These are phyloP conservation scores for Phlogophora meticulosa DNA, from an alignment of 2,888 invertebrate species.

Conservation along the genomic window DNA sequence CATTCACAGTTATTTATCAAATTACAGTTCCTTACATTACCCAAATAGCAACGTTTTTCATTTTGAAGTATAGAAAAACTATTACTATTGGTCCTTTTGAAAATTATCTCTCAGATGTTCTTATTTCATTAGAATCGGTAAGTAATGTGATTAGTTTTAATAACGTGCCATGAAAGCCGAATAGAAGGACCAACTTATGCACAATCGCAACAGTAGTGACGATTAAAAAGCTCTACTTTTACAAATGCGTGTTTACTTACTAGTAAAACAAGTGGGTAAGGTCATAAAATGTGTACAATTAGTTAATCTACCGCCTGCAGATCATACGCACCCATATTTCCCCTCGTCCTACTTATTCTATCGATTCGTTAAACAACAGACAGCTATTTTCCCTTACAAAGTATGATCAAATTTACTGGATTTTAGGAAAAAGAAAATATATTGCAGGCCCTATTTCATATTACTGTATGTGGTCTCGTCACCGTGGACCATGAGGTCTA, in stretches of 20 bases:
- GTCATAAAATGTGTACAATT: conserved; percentile 30
- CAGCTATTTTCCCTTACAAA: conserved; percentile 9
- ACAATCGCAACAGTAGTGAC: background rate
- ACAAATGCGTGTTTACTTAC: too few species aligned
- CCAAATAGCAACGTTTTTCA: too few species aligned
- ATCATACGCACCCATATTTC: conserved; percentile 38
- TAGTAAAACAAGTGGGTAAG: background rate
- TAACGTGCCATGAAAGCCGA: too few species aligned
- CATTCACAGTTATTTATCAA: too few species aligned
- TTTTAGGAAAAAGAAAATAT: background rate
- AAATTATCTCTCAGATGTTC: too few species aligned
- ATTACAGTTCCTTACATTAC: too few species aligned
- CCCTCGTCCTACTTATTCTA: conserved; percentile 49
- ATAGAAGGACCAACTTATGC: background rate
- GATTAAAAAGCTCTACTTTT: background rate
- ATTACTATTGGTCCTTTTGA: too few species aligned
- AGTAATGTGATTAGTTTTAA: background rate
- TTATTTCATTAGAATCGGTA: too few species aligned
- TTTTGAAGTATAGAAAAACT: too few species aligned
- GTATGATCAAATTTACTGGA: background rate
- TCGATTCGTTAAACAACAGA: conserved; percentile 45
- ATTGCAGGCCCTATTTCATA: background rate
- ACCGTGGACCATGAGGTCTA: conserved; percentile 25
- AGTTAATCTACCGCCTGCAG: conserved; percentile 57
- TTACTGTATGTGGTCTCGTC: conserved; percentile 2